phyloP scores from a whole-genome alignment of 2,888 invertebrate species.

The Heliconius sara region DNA sequence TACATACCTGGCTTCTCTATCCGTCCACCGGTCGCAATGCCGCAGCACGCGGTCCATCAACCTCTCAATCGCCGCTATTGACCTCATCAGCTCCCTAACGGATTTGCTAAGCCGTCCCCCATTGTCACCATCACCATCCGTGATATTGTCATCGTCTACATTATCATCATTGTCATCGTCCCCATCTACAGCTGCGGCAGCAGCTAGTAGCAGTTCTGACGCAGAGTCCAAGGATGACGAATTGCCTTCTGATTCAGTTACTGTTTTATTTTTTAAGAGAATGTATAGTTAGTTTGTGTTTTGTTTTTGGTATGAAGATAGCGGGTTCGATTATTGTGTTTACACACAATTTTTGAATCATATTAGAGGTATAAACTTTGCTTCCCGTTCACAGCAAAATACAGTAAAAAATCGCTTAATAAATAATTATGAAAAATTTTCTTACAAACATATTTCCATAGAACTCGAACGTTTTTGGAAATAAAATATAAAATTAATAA shows the following conservation, averaged over 20 bases:
- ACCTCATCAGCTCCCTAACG: conserved; percentile 71
- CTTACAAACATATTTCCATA: too few relatives aligned
- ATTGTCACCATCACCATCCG: conserved; percentile 54
- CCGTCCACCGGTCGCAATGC: conserved; percentile 72
- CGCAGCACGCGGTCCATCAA: conserved; percentile 75
- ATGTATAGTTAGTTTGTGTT: background rate
- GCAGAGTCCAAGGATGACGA: conserved; percentile 66
- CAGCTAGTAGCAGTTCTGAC: conserved; percentile 65
- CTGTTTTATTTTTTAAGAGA: conserved; percentile 44
- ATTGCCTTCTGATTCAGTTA: conserved; percentile 65
- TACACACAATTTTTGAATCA: background rate
- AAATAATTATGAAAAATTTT: too few relatives aligned
- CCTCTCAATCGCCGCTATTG: conserved; percentile 75
- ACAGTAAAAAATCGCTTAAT: too few relatives aligned
- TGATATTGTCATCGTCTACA: conserved; percentile 51
- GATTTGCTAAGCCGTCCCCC: conserved; percentile 63
- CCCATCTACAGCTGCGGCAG: conserved; percentile 54
- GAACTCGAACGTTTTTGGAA: too few relatives aligned
- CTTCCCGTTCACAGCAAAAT: too few relatives aligned
- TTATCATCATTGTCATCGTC: conserved; percentile 42
- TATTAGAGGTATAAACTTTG: too few relatives aligned
- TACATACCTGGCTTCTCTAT: conserved; percentile 60
- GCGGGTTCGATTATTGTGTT: background rate
- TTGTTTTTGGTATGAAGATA: background rate
- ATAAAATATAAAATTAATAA: too few relatives aligned